These are phyloP conservation scores for Drosophila mauritiana DNA, from an alignment of 1,140 invertebrate genomes.

Conservation along the genomic window DNA sequence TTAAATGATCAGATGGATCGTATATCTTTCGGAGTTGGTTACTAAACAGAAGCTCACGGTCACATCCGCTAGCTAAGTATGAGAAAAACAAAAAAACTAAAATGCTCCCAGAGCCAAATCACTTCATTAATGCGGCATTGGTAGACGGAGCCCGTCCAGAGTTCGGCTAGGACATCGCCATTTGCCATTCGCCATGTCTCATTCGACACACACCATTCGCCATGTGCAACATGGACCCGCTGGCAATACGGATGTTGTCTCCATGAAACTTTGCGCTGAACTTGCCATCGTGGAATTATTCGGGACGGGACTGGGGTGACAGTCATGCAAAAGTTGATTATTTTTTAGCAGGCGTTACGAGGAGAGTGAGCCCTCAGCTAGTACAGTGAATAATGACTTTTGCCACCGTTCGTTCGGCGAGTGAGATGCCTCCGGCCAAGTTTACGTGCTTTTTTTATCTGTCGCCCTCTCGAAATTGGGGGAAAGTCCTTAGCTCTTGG, in stretches of 20 bases:
- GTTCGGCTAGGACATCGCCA: constrained; percentile 40
- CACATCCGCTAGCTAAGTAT: background rate
- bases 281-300: constrained; percentile 54
- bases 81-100: constrained; percentile 50
- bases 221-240: constrained; percentile 66
- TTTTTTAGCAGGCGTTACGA: constrained; percentile 65
- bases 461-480: constrained; percentile 28
- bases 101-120: constrained; percentile 62
- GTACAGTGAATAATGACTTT: constrained; percentile 83
- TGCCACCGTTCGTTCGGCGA: constrained; percentile 61
- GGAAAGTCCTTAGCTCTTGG: constrained; percentile 44
- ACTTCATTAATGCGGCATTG: constrained; percentile 81
- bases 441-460: constrained; percentile 71
- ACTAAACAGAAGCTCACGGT: constrained; percentile 2
- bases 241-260: constrained; percentile 76
- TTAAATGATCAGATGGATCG: no score
- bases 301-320: constrained; percentile 54
- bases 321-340: constrained; percentile 81
- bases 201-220: constrained; percentile 18
- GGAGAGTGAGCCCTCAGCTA: constrained; percentile 43
- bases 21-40: no score
- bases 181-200: background rate
- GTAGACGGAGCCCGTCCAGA: constrained; percentile 64
- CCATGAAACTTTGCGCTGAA: constrained; percentile 70
- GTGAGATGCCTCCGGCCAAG: constrained; percentile 67